Conservation (phyloP, 2,113 vertebrate genomes). For the Clarias gariepinus region DNA sequence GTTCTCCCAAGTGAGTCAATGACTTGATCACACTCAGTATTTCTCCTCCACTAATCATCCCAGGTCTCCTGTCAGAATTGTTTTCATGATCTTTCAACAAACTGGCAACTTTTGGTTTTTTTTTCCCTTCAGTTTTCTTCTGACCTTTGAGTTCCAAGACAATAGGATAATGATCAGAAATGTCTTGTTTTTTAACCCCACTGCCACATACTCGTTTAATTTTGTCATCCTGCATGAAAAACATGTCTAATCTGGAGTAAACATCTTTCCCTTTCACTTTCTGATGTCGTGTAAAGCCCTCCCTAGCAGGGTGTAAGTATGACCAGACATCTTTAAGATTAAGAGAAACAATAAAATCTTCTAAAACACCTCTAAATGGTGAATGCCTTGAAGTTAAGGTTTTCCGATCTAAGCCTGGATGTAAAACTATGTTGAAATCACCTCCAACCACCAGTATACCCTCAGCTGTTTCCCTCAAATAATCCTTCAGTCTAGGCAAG, state of each 20-base stretch:
- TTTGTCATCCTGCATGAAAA: constrained; percentile 35
- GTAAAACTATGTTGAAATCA: constrained; percentile 42
- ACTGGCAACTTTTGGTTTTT: neutral
- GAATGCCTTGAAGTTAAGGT: neutral
- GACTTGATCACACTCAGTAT: constrained; percentile 38
- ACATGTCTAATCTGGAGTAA: constrained; percentile 44
- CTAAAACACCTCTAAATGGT: constrained; percentile 17
- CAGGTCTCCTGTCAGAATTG: neutral
- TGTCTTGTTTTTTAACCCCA: neutral
- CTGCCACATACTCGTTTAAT: constrained; percentile 47
- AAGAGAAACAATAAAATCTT: constrained; percentile 35
- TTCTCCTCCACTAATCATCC: constrained; percentile 42
- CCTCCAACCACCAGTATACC: constrained; percentile 44
- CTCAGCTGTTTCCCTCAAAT: constrained; percentile 56
- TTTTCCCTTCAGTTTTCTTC: neutral
- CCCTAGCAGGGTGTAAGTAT: neutral
- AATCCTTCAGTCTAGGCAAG: constrained; percentile 52
- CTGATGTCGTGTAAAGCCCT: constrained; percentile 4
- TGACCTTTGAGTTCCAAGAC: neutral
- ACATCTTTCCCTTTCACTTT: neutral
- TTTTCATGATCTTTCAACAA: neutral
- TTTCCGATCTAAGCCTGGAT: constrained; percentile 33
- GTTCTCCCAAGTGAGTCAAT: neutral
- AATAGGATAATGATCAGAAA: constrained; percentile 39
- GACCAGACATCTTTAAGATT: constrained; percentile 34